Evolutionary conservation across 1,140 invertebrate genomes (phyloP).

Genomic region (Ceratoteleas bidentatus): DNA sequence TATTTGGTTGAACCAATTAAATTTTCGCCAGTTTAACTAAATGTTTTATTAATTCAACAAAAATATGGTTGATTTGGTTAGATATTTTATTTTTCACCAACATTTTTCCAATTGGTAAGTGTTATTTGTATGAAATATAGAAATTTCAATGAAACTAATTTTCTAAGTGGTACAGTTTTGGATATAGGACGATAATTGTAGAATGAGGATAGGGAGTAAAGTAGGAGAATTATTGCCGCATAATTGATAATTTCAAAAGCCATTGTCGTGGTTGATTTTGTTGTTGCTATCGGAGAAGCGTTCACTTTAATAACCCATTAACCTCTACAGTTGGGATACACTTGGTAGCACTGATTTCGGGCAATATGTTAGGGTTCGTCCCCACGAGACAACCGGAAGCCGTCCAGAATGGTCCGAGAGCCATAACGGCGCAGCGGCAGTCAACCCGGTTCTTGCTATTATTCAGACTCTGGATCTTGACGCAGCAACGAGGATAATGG

Average conservation of each 20-base stretch:
- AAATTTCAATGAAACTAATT: too few species aligned
- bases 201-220: neutral
- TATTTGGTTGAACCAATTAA: too few species aligned
- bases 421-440: slow-evolving; percentile 18
- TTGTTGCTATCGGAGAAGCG: slow-evolving; percentile 18
- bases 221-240: slow-evolving; percentile 8
- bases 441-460: slow-evolving; percentile 35
- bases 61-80: too few species aligned
- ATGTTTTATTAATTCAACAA: too few species aligned
- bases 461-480: slow-evolving; percentile 44
- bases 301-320: slow-evolving; percentile 63
- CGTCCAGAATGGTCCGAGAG: slow-evolving; percentile 31
- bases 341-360: slow-evolving; percentile 51
- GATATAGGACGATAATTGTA: neutral
- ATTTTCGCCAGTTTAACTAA: too few species aligned
- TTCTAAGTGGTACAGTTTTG: too few species aligned
- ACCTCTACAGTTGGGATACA: slow-evolving; percentile 51
- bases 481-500: slow-evolving; percentile 39
- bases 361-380: slow-evolving; percentile 61
- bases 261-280: slow-evolving; percentile 34
- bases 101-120: too few species aligned
- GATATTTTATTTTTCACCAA: too few species aligned
- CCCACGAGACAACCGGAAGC: slow-evolving; percentile 57
- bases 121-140: too few species aligned
- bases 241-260: slow-evolving; percentile 30